Base-by-base conservation (phyloP, 2,113 vertebrate genomes). In the Periophthalmodon schlosseri region DNA sequence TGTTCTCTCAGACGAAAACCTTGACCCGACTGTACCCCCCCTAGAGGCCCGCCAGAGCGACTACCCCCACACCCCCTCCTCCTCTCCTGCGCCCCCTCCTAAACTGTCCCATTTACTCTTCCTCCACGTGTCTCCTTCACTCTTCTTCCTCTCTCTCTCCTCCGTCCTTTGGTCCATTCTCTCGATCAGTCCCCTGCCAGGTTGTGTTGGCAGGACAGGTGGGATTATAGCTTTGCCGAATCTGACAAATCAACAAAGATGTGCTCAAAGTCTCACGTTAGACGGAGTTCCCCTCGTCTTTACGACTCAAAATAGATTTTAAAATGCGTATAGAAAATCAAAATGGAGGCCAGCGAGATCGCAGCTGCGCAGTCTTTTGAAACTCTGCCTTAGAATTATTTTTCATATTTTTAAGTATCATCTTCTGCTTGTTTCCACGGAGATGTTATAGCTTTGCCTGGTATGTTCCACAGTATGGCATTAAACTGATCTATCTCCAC, bases 21-120 rank as follows among this genome's bases (percentile, higher is more conserved):
- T 60, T 60, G 57, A 60, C 57, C 57, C 15, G 57, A 60, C 23
- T n/a, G 23, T 2, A 56, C 57, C 21, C 57, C 56, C 56, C 57
- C 57, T 24, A 23, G 52, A 56, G 52, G 20, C 52, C 52, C 52
- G 11, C 52, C 20, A 20, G 15, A 56, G 52, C 16, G 13, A 20
- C 54, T 56, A 7, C 52, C 52, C 50, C 52, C 20, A 9, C 52
- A 9, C 54, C 20, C 7, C 20, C n/a, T 7, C 6, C 2, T n/a
- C 20, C 52, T n/a, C 57, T 54, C 20, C 18, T 8, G 7, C 52
- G n/a, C 0, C 6, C 20, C 7, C 52, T 56, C 2, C n/a, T 60
- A 60, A 60, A 28, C 57, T 60, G 57, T 60, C 57, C 57, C 57
- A 60, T 23, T 60, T 60, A 60, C 57, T 14, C 57, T 60, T 60